Percentiles rank a stretch among this genome's conserved stretches.
phyloP scores from a whole-genome alignment of 2,888 invertebrate species.

The Amblyjoppa fuscipennis region DNA sequence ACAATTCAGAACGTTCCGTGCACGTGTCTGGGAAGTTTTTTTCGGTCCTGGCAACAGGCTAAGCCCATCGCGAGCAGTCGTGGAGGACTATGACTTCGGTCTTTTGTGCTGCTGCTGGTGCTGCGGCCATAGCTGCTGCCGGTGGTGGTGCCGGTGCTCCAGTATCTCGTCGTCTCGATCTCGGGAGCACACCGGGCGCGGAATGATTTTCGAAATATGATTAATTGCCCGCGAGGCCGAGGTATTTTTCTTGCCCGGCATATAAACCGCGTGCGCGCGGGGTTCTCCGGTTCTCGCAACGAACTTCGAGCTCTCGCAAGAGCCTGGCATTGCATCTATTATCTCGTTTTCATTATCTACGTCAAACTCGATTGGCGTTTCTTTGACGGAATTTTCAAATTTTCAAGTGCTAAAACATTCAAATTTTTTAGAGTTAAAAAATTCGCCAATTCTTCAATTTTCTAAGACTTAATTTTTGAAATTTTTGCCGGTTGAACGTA shows the following conservation, averaged over 20 bases:
- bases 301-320: slow-evolving; percentile 63
- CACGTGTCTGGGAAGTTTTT: slow-evolving; percentile 40
- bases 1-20: slow-evolving; percentile 21
- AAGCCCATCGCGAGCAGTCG: slow-evolving; percentile 60
- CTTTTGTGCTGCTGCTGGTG: slow-evolving; percentile 61
- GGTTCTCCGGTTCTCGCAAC: slow-evolving; percentile 11
- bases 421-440: not conserved
- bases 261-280: slow-evolving; percentile 43
- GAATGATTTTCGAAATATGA: slow-evolving; percentile 85
- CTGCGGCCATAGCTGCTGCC: slow-evolving; percentile 26
- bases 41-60: slow-evolving; percentile 45
- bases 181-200: slow-evolving; percentile 74
- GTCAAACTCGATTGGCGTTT: not conserved
- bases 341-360: not conserved
- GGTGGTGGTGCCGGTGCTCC: slow-evolving; percentile 66
- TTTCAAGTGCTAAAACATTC: not conserved
- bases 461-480: not conserved
- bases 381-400: not conserved
- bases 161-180: slow-evolving; percentile 83
- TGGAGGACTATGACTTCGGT: slow-evolving; percentile 65
- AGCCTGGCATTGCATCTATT: slow-evolving; percentile 53
- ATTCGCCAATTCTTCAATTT: not conserved
- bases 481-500: not conserved
- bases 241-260: slow-evolving; percentile 70
- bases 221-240: slow-evolving; percentile 81